phyloP scores from a whole-genome alignment of 1,140 invertebrate genomes.

The Brachionus plicatilis region DNA sequence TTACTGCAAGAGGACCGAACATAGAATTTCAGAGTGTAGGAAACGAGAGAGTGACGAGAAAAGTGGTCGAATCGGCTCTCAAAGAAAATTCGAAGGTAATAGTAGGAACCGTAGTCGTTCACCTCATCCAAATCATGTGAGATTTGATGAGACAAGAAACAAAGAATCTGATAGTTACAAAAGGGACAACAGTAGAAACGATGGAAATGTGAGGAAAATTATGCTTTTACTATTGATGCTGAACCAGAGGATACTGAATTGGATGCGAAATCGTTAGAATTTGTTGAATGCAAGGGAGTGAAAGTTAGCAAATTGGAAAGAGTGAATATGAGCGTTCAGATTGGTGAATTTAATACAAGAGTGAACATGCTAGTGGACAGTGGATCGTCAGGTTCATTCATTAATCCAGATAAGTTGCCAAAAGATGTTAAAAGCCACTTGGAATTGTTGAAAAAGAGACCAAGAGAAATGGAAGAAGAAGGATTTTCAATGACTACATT shows the following conservation, averaged over 20 bases:
- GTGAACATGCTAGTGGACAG: neutral
- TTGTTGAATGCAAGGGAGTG: neutral
- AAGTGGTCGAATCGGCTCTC: neutral
- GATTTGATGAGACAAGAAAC: neutral
- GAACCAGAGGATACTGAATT: neutral
- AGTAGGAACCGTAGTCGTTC: neutral
- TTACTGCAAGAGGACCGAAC: neutral
- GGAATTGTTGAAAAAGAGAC: neutral
- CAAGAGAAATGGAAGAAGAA: neutral
- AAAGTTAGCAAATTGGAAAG: neutral
- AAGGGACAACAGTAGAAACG: neutral
- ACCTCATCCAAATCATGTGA: neutral
- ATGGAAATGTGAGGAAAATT: neutral
- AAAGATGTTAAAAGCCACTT: neutral
- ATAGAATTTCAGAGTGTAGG: neutral
- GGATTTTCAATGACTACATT: neutral
- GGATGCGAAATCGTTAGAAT: neutral
- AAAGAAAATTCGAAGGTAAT: neutral
- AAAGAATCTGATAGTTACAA: neutral
- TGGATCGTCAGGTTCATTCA: slow-evolving; percentile 6
- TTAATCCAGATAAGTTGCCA: neutral
- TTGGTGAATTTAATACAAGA: neutral
- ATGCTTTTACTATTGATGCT: neutral
- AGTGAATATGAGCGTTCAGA: neutral
- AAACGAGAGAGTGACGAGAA: neutral